Evolutionary conservation across 2,797 vertebrate species (phyloP), one percentile per base, ranked within the genome.

Genomic region (Neosalanx taihuensis): DNA sequence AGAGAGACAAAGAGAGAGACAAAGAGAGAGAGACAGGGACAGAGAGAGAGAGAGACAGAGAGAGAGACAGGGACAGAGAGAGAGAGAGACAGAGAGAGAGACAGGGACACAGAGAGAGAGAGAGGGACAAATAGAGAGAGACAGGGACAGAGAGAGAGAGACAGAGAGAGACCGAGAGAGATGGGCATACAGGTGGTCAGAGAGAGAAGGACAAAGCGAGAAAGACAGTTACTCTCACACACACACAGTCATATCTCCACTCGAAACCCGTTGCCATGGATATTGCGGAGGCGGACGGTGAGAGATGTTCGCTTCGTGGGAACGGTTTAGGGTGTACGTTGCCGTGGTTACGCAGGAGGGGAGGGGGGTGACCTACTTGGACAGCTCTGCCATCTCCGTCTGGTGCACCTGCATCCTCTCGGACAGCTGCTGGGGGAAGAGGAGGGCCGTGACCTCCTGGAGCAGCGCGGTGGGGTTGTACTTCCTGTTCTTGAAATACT

Each of bases 401-500:
- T 30, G 92, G 18, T 96, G 94, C 75, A 96, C 72, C 71, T 92
- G 91, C 68, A 92, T 92, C 83, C 96, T 92, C 78, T 97, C 95
- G 0, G 87, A 88, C 84, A 96, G 76, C 76, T 95, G 92, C 1
- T 85, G 67, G 0, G 95, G 92, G 70, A 97, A 96, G 71, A 91
- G 85, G 61, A 64, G 81, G 56, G 79, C 84, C 90, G 95, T 92
- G 80, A 95, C 90, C 78, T 94, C 91, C 86, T 95, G 93, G 57
- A 96, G 85, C 71, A 95, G 71, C 73, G 87, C 75, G 0, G 95
- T 96, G 71, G 88, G 80, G 71, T 78, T 94, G 92, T 95, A 97
- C 81, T 91, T 95, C 85, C 94, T 93, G 83, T 90, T 94, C 85
- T 91, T 95, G 68, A 97, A 90, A 85, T 89, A 97, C 95, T 97